Conservation (phyloP, 37 sponge, comb jelly and placozoan species). For the Oscarella lobularis region DNA sequence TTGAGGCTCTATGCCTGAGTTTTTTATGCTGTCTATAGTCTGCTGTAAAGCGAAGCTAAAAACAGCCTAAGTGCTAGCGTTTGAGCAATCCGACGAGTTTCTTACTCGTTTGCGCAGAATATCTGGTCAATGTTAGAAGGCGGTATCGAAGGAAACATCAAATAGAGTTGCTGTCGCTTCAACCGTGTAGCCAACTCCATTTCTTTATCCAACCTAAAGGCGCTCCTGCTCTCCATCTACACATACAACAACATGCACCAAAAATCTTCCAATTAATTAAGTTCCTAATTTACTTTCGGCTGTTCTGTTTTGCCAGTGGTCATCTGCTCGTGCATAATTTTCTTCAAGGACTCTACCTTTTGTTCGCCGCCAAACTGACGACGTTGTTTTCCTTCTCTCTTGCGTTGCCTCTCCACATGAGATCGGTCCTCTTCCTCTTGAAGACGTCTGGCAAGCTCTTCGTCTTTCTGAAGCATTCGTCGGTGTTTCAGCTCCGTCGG, state of each 20-base stretch:
- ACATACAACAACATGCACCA: background rate
- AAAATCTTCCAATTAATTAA: background rate
- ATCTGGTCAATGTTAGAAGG: background rate
- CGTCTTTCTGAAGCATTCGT: background rate
- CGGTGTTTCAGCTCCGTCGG: background rate
- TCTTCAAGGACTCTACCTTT: background rate
- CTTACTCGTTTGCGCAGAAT: background rate
- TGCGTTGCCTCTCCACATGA: background rate
- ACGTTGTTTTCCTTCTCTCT: background rate
- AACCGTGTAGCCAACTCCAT: background rate
- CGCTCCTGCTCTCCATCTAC: background rate
- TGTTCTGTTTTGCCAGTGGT: background rate
- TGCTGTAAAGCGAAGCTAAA: no score
- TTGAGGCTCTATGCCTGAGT: no score
- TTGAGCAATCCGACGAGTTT: no score
- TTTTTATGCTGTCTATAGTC: no score
- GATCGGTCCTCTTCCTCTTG: background rate
- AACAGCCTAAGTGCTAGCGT: no score
- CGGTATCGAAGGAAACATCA: background rate
- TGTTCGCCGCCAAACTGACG: background rate
- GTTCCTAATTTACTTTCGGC: background rate
- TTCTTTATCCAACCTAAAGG: background rate
- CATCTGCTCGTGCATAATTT: background rate
- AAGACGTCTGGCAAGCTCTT: background rate
- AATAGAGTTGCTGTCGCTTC: background rate